Conservation (phyloP, 1,140 invertebrate genomes). For the Saccostrea cuccullata region DNA sequence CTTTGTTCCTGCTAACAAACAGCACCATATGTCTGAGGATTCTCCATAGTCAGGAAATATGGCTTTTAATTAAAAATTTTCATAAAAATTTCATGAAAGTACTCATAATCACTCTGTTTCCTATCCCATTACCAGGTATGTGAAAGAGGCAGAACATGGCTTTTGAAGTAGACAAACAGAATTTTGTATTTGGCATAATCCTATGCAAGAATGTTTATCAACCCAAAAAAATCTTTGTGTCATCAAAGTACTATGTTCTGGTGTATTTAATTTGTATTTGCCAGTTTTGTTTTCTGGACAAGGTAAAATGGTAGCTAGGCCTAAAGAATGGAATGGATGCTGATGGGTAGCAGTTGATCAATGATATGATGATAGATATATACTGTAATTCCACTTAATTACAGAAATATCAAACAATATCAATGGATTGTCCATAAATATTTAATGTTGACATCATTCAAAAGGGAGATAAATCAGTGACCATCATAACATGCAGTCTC, state of each 20-base stretch:
- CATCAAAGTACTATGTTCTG: not conserved
- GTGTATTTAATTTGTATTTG: no score
- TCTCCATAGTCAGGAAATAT: not conserved
- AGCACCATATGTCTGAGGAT: not conserved
- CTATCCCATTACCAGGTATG: not conserved
- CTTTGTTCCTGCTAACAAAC: slow-evolving; percentile 15
- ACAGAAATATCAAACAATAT: not conserved
- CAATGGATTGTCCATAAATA: not conserved
- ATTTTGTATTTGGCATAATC: slow-evolving; percentile 1
- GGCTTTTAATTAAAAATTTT: not conserved
- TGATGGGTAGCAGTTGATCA: no score
- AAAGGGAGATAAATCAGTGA: not conserved
- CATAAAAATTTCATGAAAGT: not conserved
- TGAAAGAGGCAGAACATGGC: not conserved
- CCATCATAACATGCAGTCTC: no score
- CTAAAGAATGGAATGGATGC: no score
- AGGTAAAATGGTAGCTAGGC: no score
- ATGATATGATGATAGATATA: no score
- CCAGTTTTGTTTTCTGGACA: no score
- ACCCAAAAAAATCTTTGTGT: no score
- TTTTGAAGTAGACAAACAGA: not conserved
- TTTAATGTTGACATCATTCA: not conserved
- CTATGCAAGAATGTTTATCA: not conserved
- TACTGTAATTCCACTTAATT: not conserved
- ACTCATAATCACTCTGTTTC: not conserved